Base-by-base conservation (phyloP, 2,888 invertebrate species). In the Cryptophagus acutangulus region DNA sequence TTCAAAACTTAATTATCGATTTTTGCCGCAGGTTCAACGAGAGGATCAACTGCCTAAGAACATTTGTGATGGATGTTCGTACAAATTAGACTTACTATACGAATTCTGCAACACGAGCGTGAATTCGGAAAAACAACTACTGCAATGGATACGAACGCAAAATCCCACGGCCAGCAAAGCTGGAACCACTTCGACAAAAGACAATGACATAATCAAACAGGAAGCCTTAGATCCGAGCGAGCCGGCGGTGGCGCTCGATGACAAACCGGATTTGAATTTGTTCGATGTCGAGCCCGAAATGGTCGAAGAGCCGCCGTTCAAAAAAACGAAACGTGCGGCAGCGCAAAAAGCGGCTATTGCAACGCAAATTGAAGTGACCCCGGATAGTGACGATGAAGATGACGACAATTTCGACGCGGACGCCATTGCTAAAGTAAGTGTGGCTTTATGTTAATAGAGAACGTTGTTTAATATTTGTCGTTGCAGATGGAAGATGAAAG, bases 51-150 rank as follows among this genome's bases (percentile, higher is more conserved):
- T 84, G 57, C 83, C 84, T 37, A 81, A 83, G 67, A 81, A 78
- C 65, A 79, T 84, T 55, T 84, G 84, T 63, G 78, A 82, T 65
- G 77, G 75, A 50, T 84, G 84, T 65, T 78, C 78, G 65, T 78
- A 77, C 62, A 82, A 82, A 73, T 74, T 84, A 60, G 82, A 83
- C 59, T 76, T 80, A 65, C 73, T 80, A 55, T 83, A 83, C 66
- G 77, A 81, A 65, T 84, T 84, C 67, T 82, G 81, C 71, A 83
- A 80, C 59, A 79, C 78, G 55, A 76, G 80, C 36, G 76, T 77
- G 6, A 81, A 77, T 65, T 76, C 80, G 25, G 82, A 83, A 57
- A 78, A 79, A 51, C 67, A 69, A 45, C 52, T 71, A 39, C 44
- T 66, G 42, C 49, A 61, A 51, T 70, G 67, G 69, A 46, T 70